Percentiles rank a stretch among this genome's conserved stretches.
These are phyloP conservation scores for Cydia amplana DNA, from an alignment of 1,140 invertebrate species.

Conservation along the genomic window DNA sequence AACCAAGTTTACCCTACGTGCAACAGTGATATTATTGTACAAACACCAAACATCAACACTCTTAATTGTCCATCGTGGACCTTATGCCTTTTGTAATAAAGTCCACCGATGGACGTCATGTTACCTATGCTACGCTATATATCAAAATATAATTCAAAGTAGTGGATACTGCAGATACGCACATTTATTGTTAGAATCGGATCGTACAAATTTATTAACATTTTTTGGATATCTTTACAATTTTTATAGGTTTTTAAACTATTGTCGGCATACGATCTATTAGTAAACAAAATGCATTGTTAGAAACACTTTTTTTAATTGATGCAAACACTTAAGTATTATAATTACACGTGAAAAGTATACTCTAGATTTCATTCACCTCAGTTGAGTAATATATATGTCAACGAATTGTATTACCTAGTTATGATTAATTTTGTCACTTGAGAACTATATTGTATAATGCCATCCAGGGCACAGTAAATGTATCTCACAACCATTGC, in stretches of 20 bases:
- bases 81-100: no score
- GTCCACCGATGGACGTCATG: no score
- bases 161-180: neutral
- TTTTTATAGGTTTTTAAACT: neutral
- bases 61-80: no score
- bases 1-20: neutral
- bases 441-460: neutral
- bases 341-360: neutral
- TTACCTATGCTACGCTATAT: neutral
- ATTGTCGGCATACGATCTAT: neutral
- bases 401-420: no score
- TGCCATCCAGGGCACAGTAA: neutral
- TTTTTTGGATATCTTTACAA: slow-evolving; percentile 13
- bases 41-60: no score
- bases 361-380: no score
- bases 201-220: slow-evolving; percentile 9
- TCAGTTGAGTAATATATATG: no score
- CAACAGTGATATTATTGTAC: neutral
- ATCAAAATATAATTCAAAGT: neutral
- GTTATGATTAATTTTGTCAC: no score
- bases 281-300: no score
- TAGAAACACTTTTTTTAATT: neutral
- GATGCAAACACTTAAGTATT: neutral
- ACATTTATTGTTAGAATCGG: neutral
- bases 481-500: slow-evolving; percentile 5